These are phyloP conservation scores for Microplitis manilae DNA, from an alignment of 2,888 invertebrate genomes.

Conservation along the genomic window DNA sequence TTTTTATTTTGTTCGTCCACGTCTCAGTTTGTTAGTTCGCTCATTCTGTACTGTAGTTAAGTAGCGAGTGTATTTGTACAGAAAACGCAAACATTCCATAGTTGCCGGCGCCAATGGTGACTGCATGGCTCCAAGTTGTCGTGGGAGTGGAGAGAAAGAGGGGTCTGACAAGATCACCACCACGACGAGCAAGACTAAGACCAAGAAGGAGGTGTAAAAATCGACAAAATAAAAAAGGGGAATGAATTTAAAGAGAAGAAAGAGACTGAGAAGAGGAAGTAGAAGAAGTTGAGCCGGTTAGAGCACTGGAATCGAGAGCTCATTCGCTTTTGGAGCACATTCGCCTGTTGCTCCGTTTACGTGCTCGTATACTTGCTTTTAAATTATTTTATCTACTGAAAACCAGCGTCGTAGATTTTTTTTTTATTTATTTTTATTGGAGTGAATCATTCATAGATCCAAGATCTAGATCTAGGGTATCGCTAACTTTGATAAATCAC, in stretches of 20 bases:
- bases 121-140: slow-evolving; percentile 33
- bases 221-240: slow-evolving; percentile 19
- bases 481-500: background rate
- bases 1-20: background rate
- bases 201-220: slow-evolving; percentile 37
- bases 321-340: slow-evolving; percentile 36
- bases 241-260: slow-evolving; percentile 36
- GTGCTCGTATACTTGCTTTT: slow-evolving; percentile 12
- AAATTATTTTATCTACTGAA: background rate
- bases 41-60: background rate
- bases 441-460: too few species aligned
- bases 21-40: background rate
- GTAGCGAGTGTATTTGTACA: slow-evolving; percentile 2
- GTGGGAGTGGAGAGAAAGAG: slow-evolving; percentile 42
- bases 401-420: background rate
- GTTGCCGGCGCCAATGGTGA: slow-evolving; percentile 39
- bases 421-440: background rate
- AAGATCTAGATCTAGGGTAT: too few species aligned
- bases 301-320: slow-evolving; percentile 26
- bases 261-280: slow-evolving; percentile 33
- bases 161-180: slow-evolving; percentile 27
- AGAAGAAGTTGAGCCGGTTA: slow-evolving; percentile 26
- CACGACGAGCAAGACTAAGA: slow-evolving; percentile 23
- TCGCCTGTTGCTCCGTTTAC: slow-evolving; percentile 40
- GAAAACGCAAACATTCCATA: slow-evolving; percentile 31